These are phyloP conservation scores for Cavia aperea DNA, from an alignment of 2,113 vertebrate species.

Conservation along the genomic window DNA sequence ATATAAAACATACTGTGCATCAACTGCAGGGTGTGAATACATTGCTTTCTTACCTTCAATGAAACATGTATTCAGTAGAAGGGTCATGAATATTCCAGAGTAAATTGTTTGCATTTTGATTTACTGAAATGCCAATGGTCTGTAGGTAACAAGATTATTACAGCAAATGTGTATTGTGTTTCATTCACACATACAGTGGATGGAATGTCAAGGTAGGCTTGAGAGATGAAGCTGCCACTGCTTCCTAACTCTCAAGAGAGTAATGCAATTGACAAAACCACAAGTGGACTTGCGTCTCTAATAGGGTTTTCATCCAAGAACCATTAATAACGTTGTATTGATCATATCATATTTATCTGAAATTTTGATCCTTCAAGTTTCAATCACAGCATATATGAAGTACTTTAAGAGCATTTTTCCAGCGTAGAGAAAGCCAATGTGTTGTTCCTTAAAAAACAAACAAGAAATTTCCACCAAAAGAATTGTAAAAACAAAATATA, in stretches of 20 bases:
- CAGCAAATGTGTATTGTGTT: slow-evolving; percentile 22
- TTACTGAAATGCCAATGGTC: slow-evolving; percentile 54
- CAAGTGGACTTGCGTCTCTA: slow-evolving; percentile 43
- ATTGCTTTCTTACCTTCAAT: slow-evolving; percentile 23
- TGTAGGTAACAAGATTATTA: slow-evolving; percentile 58
- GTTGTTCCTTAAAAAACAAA: not conserved
- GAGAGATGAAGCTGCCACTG: slow-evolving; percentile 5
- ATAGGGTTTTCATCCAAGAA: slow-evolving; percentile 54
- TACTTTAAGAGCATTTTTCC: slow-evolving; percentile 11
- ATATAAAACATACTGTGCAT: slow-evolving; percentile 15
- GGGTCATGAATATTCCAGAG: slow-evolving; percentile 50
- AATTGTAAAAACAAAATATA: not conserved
- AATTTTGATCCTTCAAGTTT: slow-evolving; percentile 25
- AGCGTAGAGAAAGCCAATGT: not conserved
- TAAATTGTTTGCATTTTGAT: slow-evolving; percentile 55
- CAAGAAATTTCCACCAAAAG: not conserved
- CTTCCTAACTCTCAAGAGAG: slow-evolving; percentile 51
- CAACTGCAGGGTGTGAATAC: slow-evolving; percentile 1
- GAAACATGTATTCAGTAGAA: slow-evolving; percentile 34
- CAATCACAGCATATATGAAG: not conserved
- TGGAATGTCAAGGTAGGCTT: not conserved
- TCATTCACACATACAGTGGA: slow-evolving; percentile 3
- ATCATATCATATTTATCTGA: slow-evolving; percentile 52
- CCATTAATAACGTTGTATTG: slow-evolving; percentile 57
- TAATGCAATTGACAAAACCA: slow-evolving; percentile 27